Base-by-base conservation (phyloP, 2,113 vertebrate genomes). In the Neotragus moschatus region DNA sequence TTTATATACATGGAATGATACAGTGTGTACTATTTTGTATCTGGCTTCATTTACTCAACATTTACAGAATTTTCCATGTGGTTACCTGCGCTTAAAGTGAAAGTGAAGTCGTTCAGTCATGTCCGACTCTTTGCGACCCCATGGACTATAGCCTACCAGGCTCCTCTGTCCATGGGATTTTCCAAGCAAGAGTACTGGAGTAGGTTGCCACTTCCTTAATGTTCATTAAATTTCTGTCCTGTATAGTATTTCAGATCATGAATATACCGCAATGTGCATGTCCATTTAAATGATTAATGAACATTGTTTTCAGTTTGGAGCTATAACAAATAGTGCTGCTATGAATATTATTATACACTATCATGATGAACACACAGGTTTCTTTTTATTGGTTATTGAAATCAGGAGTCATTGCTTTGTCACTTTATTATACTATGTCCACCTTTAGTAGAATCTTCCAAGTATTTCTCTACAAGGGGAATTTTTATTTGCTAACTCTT, bases 401-500 rank as follows among this genome's bases (percentile, higher is more conserved):
- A 49, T 90, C 51, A 75, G 51, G 21, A 36, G 53, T 56, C 84
- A 60, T 33, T 95, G 2, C 10, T 60, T 70, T 84, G 36, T 82
- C 47, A 55, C 58, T 36, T 36, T 70, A 30, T 49, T 79, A 63
- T 77, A 63, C 2, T 85, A 63, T 55, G 13, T 30, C 81, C 80
- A 85, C 28, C 33, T 90, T 95, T 84, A 84, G 10, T 60, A 49
- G 4, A 28, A 45, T 55, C 14, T 53, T 28, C 21, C 55, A 61
- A 81, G 17, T 53, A n/a, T 53, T 45, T 45, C 61, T 90, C 30
- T n/a, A 53, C 11, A 26, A 60, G 15, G 36, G 13, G 7, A 2
- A 7, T 66, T 80, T 95, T 91, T 92, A 56, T 75, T 85, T 58
- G 23, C 49, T 56, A 33, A 82, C 28, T 61, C 55, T 87, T 86